phyloP scores from a whole-genome alignment of 1,140 invertebrate genomes.

The Cotesia chilonis region DNA sequence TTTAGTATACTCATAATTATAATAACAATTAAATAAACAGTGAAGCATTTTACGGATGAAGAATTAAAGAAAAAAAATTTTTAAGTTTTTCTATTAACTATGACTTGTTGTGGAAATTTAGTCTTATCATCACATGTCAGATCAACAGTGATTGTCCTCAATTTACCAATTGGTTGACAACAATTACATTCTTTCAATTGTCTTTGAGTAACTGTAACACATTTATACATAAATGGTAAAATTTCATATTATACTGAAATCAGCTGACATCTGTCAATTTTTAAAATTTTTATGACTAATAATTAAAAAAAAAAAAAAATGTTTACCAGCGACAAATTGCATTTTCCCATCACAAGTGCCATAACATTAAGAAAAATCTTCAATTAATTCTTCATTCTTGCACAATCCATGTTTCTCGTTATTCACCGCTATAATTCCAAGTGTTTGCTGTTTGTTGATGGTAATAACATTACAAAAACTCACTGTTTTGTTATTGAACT shows the following conservation, averaged over 20 bases:
- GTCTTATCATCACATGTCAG: conserved; percentile 68
- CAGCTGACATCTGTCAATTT: neutral
- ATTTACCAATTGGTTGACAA: conserved; percentile 66
- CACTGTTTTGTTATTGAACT: conserved; percentile 39
- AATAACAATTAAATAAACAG: no score
- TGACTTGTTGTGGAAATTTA: conserved; percentile 54
- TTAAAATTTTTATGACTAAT: neutral
- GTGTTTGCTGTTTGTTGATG: conserved; percentile 65
- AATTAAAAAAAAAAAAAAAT: neutral
- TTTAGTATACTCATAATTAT: no score
- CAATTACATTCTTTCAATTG: conserved; percentile 70
- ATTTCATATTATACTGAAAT: conserved; percentile 1
- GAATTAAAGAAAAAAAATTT: no score
- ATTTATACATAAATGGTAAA: neutral
- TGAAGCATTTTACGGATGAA: no score
- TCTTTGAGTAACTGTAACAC: conserved; percentile 61
- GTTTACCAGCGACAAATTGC: conserved; percentile 69
- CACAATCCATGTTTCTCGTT: conserved; percentile 68
- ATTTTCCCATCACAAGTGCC: conserved; percentile 74
- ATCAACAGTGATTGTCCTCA: conserved; percentile 58
- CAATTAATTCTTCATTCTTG: conserved; percentile 68
- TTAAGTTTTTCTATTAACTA: no score
- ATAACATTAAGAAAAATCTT: conserved; percentile 72
- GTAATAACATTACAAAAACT: conserved; percentile 66
- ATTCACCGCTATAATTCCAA: conserved; percentile 66